Evolutionary conservation across 2,113 vertebrate species (phyloP).

Genomic region (Mustela lutreola): DNA sequence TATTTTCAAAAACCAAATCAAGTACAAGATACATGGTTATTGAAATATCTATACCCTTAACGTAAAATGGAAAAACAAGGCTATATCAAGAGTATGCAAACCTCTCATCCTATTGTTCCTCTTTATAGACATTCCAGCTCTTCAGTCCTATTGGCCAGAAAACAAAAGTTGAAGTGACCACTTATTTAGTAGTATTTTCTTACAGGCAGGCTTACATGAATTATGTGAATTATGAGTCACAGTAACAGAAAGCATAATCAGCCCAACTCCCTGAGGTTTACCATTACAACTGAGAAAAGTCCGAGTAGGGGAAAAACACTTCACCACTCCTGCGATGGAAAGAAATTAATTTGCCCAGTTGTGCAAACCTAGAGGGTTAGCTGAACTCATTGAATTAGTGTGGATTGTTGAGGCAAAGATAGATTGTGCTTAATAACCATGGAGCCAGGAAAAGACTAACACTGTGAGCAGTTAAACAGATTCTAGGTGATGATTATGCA

Average conservation of each 20-base stretch:
- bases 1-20: neutral
- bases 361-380: neutral
- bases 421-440: neutral
- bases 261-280: neutral
- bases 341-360: neutral
- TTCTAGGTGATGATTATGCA: neutral
- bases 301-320: neutral
- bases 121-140: neutral
- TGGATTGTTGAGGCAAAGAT: neutral
- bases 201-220: neutral
- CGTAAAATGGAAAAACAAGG: neutral
- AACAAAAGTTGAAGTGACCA: neutral
- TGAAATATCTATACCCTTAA: neutral
- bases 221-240: neutral
- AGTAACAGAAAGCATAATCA: neutral
- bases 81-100: neutral
- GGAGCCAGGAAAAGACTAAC: neutral
- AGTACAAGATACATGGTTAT: neutral
- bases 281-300: neutral
- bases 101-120: neutral
- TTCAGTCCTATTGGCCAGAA: neutral
- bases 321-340: neutral
- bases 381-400: neutral
- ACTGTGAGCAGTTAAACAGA: neutral
- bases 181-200: neutral